A percentile compares a stretch with the other conserved stretches of the same genome.
phyloP scores from a whole-genome alignment of 1,140 invertebrate species.

The Eriocheir sinensis region DNA sequence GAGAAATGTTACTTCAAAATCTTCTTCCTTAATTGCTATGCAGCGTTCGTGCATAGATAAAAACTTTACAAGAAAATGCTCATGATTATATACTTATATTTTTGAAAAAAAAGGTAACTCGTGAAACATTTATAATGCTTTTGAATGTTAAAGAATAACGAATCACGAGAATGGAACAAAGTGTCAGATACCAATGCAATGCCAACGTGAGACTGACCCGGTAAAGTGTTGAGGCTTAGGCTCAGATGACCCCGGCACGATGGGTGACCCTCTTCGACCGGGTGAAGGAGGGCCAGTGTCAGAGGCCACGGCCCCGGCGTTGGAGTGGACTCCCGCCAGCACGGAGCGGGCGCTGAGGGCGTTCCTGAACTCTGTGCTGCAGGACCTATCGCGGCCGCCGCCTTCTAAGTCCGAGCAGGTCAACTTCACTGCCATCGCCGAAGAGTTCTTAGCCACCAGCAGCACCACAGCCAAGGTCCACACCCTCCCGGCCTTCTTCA shows the following conservation, averaged over 20 bases:
- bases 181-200: neutral
- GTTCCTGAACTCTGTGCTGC: constrained; percentile 5
- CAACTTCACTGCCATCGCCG: constrained; percentile 34
- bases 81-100: too few relatives aligned
- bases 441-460: neutral
- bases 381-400: neutral
- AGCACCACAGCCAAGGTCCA: neutral
- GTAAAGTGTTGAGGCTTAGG: neutral
- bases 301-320: neutral
- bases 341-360: constrained; percentile 38
- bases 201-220: neutral
- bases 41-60: neutral
- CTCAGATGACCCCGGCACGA: neutral
- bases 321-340: neutral
- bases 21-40: neutral
- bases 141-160: neutral
- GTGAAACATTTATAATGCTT: neutral
- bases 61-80: too few relatives aligned
- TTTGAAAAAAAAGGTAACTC: too few relatives aligned
- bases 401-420: constrained; percentile 27
- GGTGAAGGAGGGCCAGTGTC: neutral
- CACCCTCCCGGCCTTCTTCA: neutral
- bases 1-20: too few relatives aligned
- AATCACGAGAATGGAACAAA: neutral
- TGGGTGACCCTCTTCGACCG: neutral